Evolutionary conservation across 2,797 vertebrate species (phyloP).

Genomic region (Cossypha polioptera): DNA sequence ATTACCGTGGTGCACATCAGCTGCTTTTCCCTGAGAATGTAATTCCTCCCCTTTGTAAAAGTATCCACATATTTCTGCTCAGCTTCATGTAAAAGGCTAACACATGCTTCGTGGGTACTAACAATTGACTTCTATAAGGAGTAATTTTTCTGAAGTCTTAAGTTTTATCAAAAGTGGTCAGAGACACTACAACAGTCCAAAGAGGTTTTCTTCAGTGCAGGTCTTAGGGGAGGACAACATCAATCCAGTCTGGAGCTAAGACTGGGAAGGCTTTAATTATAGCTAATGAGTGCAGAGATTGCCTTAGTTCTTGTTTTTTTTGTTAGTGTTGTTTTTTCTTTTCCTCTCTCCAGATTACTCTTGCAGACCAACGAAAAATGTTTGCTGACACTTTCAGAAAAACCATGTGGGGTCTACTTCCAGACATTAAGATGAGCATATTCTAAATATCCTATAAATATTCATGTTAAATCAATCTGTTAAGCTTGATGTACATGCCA

Average conservation of each 20-base stretch:
- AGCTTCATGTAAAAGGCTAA: background rate
- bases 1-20: background rate
- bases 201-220: background rate
- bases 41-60: background rate
- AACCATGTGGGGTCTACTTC: background rate
- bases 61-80: background rate
- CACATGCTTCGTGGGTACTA: background rate
- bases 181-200: background rate
- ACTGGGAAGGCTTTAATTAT: background rate
- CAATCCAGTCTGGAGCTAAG: background rate
- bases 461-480: conserved; percentile 18
- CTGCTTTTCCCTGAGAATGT: background rate
- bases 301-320: background rate
- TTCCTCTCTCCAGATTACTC: background rate
- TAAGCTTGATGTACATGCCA: background rate
- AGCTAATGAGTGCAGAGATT: background rate
- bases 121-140: background rate
- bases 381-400: background rate
- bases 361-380: background rate
- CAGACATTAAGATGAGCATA: background rate
- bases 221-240: rapidly evolving
- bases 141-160: background rate
- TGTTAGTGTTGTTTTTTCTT: background rate
- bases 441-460: conserved; percentile 33
- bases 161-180: background rate